phyloP scores from a whole-genome alignment of 2,113 vertebrate genomes.

The Theristicus caerulescens region DNA sequence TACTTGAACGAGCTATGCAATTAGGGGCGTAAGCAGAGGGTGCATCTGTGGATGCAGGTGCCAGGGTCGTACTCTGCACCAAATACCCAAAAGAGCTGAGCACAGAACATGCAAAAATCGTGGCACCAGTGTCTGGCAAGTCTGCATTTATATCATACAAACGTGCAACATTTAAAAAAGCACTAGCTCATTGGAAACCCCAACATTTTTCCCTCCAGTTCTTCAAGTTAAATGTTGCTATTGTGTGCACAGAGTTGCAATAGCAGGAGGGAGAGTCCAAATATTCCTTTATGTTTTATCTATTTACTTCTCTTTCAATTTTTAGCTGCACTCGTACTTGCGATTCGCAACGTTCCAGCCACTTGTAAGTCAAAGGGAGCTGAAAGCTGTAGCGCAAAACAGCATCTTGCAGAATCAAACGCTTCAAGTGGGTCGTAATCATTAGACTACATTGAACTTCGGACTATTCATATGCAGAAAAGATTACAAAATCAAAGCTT shows the following conservation, averaged over 20 bases:
- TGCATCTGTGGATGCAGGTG: not conserved
- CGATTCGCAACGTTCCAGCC: not conserved
- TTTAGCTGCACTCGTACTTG: not conserved
- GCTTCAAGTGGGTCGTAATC: slow-evolving; percentile 13
- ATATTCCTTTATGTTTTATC: not conserved
- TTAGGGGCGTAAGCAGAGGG: rapidly evolving
- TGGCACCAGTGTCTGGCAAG: rapidly evolving
- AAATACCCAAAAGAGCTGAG: not conserved
- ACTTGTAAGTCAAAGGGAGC: not conserved
- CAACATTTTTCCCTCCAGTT: rapidly evolving
- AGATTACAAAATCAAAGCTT: slow-evolving; percentile 14
- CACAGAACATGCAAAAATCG: rapidly evolving
- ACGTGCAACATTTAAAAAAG: rapidly evolving
- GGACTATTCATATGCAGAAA: slow-evolving; percentile 35
- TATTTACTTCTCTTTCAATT: not conserved
- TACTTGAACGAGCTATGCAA: rapidly evolving
- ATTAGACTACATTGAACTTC: slow-evolving; percentile 27
- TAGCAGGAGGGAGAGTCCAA: not conserved
- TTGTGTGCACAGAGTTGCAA: not conserved
- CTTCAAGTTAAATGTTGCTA: not conserved
- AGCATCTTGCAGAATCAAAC: not conserved
- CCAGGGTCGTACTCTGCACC: not conserved
- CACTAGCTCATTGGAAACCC: not conserved
- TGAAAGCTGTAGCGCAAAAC: not conserved
- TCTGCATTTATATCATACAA: rapidly evolving